Conservation (phyloP, 2,888 invertebrate genomes). For the Carterocephalus palaemon region DNA sequence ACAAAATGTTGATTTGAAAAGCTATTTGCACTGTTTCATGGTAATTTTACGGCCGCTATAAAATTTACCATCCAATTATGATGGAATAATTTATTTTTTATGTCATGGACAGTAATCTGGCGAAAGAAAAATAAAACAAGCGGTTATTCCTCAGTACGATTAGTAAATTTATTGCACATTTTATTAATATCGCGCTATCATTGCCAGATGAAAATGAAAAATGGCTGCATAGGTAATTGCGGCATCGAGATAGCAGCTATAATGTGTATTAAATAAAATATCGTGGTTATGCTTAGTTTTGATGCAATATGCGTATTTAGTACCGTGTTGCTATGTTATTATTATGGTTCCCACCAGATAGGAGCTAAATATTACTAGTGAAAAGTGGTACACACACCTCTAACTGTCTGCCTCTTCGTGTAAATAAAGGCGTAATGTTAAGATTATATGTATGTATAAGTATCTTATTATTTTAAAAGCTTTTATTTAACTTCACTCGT, state of each 20-base stretch:
- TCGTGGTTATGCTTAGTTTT: neutral
- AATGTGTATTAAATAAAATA: conserved; percentile 8
- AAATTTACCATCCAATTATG: conserved; percentile 63
- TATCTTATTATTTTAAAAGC: no score
- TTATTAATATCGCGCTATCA: conserved; percentile 24
- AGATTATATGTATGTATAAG: no score
- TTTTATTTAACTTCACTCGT: no score
- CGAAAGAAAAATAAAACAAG: conserved; percentile 41
- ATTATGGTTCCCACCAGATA: no score
- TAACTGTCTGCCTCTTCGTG: no score
- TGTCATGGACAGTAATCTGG: conserved; percentile 46
- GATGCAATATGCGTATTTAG: no score
- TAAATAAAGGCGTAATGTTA: no score
- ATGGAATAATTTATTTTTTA: conserved; percentile 57
- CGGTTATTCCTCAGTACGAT: conserved; percentile 39
- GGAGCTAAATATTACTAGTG: no score
- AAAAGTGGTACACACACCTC: no score
- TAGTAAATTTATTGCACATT: conserved; percentile 32
- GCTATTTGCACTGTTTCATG: conserved; percentile 53
- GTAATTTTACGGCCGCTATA: conserved; percentile 59
- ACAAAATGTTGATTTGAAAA: conserved; percentile 49
- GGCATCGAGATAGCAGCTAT: conserved; percentile 11
- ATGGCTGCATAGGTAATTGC: conserved; percentile 16
- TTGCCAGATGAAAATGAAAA: conserved; percentile 15
- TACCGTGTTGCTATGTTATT: no score